Base-by-base conservation (phyloP, 2,113 vertebrate genomes). In the Brienomyrus longianalis region DNA sequence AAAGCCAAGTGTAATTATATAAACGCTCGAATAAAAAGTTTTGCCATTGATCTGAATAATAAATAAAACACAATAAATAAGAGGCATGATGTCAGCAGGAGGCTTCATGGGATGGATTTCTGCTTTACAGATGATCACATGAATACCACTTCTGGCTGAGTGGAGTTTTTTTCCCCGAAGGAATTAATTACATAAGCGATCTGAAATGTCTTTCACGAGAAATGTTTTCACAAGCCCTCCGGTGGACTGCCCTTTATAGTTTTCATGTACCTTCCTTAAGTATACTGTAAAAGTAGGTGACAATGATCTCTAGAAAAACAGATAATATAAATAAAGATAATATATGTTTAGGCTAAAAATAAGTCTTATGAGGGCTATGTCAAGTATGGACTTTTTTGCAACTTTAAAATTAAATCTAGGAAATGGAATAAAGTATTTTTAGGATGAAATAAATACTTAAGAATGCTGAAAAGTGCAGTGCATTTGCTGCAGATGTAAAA, bases 381-480 rank as follows among this genome's bases (percentile, higher is more conserved):
- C 35, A 45, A n/a, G 35, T 47, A 83, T 83, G 39, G 31, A 83
- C 31, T 39, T 85, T 85, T 85, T 48, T 51, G 19, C 27, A 56
- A 31, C 7, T 15, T 56, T 52, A 6, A 87, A 52, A 31, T 56
- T 31, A 87, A 17, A 21, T 54, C 13, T 50, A 39, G 11, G 48
- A 54, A 87, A 54, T 35, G n/a, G 15, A 87, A 15, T 87, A 39
- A 54, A 35, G 85, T 54, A 39, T 54, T 54, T 86, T 87, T 87
- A 51, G n/a, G 85, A 31, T 87, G 45, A 56, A 21, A 56, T 87
- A 88, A 88, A 45, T 88, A 39, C 17, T 88, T 39, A 59, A 83
- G 43, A 62, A 21, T 35, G 7, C 21, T 31, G 11, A 62, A n/a
- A 83, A 80, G 77, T 54, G 31, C 70, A 50, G 31, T 51, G n/a